Evolutionary conservation across 1,140 invertebrate genomes (phyloP).

Genomic region (silkworm (Bombyx mori)): ASM3026992v2 NC_085118.1:8124001-8124500

Average conservation of each 20-base stretch:
- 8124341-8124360: background rate
- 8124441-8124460: too few species aligned
- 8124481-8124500: too few species aligned
- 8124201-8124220: conserved; percentile 2
- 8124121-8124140: conserved; percentile 28
- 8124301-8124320: background rate
- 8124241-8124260: background rate
- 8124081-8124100: background rate
- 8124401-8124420: too few species aligned
- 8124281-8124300: too few species aligned
- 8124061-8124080: background rate
- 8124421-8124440: too few species aligned
- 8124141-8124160: conserved; percentile 32
- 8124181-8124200: conserved; percentile 17
- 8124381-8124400: too few species aligned
- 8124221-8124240: too few species aligned
- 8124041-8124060: background rate
- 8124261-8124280: too few species aligned
- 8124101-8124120: conserved; percentile 17
- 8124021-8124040: too few species aligned
- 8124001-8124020: too few species aligned
- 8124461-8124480: too few species aligned
- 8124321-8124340: background rate
- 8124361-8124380: too few species aligned
- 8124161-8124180: conserved; percentile 25